These are phyloP conservation scores for Lagopus muta DNA, from an alignment of 2,113 vertebrate species.

Conservation along the genomic window DNA sequence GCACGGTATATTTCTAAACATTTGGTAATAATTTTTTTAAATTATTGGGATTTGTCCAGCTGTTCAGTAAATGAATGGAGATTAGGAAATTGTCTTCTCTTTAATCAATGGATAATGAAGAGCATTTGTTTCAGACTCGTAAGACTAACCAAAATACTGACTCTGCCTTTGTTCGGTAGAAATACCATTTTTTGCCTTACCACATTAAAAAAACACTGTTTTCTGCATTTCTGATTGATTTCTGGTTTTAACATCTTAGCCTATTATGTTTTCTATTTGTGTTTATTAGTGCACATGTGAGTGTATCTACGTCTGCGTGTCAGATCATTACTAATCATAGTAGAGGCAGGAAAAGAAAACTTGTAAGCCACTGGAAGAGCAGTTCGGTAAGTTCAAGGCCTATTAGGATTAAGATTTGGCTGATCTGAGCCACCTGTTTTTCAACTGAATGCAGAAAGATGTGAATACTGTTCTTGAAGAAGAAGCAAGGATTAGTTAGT, in stretches of 20 bases:
- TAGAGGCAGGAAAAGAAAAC: background rate
- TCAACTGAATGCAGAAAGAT: conserved; percentile 43
- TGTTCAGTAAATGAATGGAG: conserved; percentile 49
- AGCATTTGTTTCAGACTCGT: conserved; percentile 67
- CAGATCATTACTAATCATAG: conserved; percentile 41
- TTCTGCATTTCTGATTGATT: background rate
- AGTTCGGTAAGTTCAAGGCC: conserved; percentile 61
- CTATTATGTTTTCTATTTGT: background rate
- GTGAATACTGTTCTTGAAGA: conserved; percentile 11
- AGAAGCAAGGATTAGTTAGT: conserved; percentile 34
- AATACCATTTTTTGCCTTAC: background rate
- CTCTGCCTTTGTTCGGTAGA: conserved; percentile 39
- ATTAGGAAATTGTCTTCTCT: conserved; percentile 70
- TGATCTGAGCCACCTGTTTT: conserved; percentile 68
- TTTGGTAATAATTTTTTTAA: conserved; percentile 76
- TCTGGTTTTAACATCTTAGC: background rate
- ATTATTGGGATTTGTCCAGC: conserved; percentile 63
- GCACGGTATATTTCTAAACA: conserved; percentile 43
- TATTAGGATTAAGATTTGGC: conserved; percentile 57
- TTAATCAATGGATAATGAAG: conserved; percentile 80
- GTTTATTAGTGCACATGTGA: background rate
- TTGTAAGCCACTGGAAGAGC: conserved; percentile 2
- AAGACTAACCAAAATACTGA: conserved; percentile 28
- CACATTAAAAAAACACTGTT: background rate
- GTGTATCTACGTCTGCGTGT: background rate